These are phyloP conservation scores for Temnothorax longispinosus DNA, from an alignment of 1,140 invertebrate species.

Conservation along the genomic window DNA sequence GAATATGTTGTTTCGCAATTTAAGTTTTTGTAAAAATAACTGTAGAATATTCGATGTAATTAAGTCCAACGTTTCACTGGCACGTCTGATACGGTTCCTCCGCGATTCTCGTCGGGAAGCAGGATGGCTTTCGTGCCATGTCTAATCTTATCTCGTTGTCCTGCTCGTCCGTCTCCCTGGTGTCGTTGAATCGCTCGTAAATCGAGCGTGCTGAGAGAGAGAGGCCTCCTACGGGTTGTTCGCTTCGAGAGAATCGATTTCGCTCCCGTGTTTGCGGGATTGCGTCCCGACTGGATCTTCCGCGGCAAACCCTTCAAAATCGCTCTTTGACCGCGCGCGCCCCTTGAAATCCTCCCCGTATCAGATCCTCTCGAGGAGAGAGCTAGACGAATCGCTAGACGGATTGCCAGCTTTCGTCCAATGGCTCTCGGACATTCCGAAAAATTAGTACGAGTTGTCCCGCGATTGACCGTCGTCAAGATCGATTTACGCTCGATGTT, in stretches of 20 bases:
- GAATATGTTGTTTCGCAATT: neutral
- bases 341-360: conserved; percentile 64
- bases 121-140: conserved; percentile 55
- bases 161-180: conserved; percentile 71
- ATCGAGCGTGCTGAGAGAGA: conserved; percentile 69
- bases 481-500: neutral
- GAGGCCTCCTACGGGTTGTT: conserved; percentile 57
- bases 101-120: conserved; percentile 27
- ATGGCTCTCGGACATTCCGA: conserved; percentile 46
- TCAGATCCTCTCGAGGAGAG: conserved; percentile 62
- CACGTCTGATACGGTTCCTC: neutral
- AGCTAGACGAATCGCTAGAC: conserved; percentile 56
- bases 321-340: conserved; percentile 68
- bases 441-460: conserved; percentile 46
- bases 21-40: neutral
- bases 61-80: neutral
- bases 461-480: neutral
- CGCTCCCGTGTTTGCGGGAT: conserved; percentile 62
- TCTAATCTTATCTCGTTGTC: conserved; percentile 75
- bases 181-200: conserved; percentile 76
- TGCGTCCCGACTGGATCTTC: conserved; percentile 62
- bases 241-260: conserved; percentile 71
- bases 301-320: conserved; percentile 61
- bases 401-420: conserved; percentile 41
- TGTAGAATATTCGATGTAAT: neutral